Evolutionary conservation across 1,140 invertebrate species (phyloP).

Genomic region (Danaus melanippus): DNA sequence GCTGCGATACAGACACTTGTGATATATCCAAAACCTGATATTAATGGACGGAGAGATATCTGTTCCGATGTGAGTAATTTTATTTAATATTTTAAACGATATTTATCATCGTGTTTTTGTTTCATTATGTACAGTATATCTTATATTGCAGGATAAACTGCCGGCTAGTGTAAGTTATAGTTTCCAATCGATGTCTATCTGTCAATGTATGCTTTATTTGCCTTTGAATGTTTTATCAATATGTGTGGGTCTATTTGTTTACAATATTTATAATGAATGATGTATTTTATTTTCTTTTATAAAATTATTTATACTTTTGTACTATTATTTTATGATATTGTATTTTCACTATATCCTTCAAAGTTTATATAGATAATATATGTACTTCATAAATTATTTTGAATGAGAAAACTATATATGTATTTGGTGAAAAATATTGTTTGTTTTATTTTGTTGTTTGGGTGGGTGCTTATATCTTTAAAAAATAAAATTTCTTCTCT

Average conservation of each 20-base stretch:
- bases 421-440: constrained; percentile 1
- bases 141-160: constrained; percentile 31
- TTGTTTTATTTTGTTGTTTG: constrained; percentile 5
- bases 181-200: constrained; percentile 1
- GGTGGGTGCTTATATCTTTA: constrained; percentile 8
- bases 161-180: constrained; percentile 33
- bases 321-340: neutral
- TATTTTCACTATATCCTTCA: neutral
- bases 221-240: constrained; percentile 7
- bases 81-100: constrained; percentile 5
- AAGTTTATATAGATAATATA: neutral
- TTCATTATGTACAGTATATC: constrained; percentile 2
- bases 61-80: constrained; percentile 23
- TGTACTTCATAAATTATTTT: no score
- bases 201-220: constrained; percentile 15
- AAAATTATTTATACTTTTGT: neutral
- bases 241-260: constrained; percentile 4
- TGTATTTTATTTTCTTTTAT: no score
- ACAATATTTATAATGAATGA: constrained; percentile 1
- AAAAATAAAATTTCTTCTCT: constrained; percentile 26
- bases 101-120: constrained; percentile 4
- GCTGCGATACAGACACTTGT: constrained; percentile 30
- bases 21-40: constrained; percentile 23
- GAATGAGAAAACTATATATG: no score
- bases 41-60: constrained; percentile 10